Conservation (phyloP, 1,140 invertebrate genomes). For the Epicauta chinensis region DNA sequence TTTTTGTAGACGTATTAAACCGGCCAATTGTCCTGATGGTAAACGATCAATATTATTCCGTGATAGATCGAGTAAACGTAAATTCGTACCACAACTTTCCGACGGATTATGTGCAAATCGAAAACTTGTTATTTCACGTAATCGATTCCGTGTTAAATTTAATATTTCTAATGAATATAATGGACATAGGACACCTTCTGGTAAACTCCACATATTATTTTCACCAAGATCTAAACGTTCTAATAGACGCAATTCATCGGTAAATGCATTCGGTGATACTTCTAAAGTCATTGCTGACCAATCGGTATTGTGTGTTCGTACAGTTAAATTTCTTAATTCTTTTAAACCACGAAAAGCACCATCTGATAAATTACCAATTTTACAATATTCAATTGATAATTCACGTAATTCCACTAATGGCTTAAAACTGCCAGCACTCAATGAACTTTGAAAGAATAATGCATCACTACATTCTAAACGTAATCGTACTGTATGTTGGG, state of each 20-base stretch:
- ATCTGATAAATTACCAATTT: constrained; percentile 79
- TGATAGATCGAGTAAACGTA: constrained; percentile 71
- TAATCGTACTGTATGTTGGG: constrained; percentile 76
- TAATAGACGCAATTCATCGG: constrained; percentile 63
- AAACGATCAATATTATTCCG: constrained; percentile 76
- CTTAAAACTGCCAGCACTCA: constrained; percentile 75
- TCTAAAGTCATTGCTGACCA: constrained; percentile 82
- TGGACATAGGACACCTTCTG: constrained; percentile 74
- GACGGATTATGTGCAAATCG: constrained; percentile 59
- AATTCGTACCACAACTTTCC: constrained; percentile 63
- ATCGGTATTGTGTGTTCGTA: constrained; percentile 82
- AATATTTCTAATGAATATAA: constrained; percentile 68
- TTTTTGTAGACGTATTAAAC: constrained; percentile 52
- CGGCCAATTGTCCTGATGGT: constrained; percentile 66
- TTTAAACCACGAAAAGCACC: constrained; percentile 75
- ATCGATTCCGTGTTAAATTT: constrained; percentile 74
- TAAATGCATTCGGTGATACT: constrained; percentile 67
- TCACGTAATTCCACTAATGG: constrained; percentile 74
- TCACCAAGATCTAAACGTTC: constrained; percentile 77
- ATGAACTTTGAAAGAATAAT: constrained; percentile 79
- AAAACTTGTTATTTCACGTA: constrained; percentile 70
- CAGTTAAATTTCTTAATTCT: constrained; percentile 74
- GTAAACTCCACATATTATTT: constrained; percentile 82
- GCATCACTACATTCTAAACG: constrained; percentile 77
- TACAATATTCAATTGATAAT: constrained; percentile 83